Evolutionary conservation across 2,113 vertebrate species (phyloP).

Genomic region (Microtus richardsoni): DNA sequence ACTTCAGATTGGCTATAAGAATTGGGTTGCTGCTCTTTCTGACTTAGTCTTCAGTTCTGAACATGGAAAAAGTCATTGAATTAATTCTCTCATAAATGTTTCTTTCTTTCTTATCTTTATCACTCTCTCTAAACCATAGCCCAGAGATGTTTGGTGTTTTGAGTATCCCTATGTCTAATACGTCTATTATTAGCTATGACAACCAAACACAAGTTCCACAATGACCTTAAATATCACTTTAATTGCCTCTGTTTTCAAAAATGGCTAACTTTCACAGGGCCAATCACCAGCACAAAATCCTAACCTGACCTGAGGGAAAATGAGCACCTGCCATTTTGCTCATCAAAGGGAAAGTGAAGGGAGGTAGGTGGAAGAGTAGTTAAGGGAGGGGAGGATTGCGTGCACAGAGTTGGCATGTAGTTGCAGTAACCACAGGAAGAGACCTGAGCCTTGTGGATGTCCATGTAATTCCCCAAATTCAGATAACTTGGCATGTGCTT

Average conservation of each 20-base stretch:
- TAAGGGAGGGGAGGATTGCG: fast-evolving
- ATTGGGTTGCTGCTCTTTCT: slow-evolving; percentile 57
- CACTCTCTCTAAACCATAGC: not conserved
- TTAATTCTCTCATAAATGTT: not conserved
- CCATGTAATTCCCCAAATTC: not conserved
- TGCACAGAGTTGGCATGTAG: not conserved
- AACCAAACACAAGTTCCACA: not conserved
- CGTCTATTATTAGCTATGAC: not conserved
- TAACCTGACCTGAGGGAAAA: not conserved
- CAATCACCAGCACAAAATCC: not conserved
- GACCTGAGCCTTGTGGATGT: not conserved
- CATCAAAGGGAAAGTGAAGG: not conserved
- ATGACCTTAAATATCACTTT: not conserved
- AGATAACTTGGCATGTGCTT: not conserved
- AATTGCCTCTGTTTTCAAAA: not conserved
- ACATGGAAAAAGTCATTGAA: not conserved
- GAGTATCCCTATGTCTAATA: not conserved
- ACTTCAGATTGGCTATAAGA: slow-evolving; percentile 8
- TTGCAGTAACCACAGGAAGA: not conserved
- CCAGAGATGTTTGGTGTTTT: not conserved
- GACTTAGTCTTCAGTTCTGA: not conserved
- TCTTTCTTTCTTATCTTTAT: not conserved
- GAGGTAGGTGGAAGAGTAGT: no score
- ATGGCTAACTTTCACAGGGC: not conserved
- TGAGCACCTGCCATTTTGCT: not conserved